Evolutionary conservation across 2,797 vertebrate species (phyloP).

Genomic region (Peromyscus nudipes): DNA sequence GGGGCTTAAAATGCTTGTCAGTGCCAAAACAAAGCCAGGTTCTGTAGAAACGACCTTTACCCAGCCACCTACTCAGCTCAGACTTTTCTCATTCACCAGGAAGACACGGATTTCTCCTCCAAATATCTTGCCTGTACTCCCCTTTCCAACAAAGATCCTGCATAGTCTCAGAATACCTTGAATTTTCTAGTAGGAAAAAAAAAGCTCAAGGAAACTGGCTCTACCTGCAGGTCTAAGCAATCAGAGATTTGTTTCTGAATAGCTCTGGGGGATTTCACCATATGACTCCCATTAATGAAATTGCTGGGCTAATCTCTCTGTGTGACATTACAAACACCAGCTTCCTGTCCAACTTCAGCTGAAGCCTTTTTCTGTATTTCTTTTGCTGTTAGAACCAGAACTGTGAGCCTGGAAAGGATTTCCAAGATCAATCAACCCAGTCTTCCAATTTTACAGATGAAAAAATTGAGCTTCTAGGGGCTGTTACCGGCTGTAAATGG

Average conservation of each 20-base stretch:
- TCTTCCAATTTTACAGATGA: constrained; percentile 70
- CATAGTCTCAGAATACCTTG: constrained; percentile 25
- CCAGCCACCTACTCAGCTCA: neutral
- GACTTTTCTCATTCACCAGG: constrained; percentile 11
- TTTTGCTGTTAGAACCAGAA: constrained; percentile 70
- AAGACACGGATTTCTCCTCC: constrained; percentile 3
- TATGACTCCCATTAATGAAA: constrained; percentile 81
- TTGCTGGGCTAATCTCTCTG: constrained; percentile 75
- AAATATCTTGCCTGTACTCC: neutral
- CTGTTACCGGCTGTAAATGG: constrained; percentile 10
- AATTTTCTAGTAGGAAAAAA: constrained; percentile 14
- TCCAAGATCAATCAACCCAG: constrained; percentile 67
- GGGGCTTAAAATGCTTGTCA: neutral
- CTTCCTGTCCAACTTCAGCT: constrained; percentile 69
- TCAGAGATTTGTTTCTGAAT: constrained; percentile 76
- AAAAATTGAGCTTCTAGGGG: constrained; percentile 54
- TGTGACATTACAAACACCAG: constrained; percentile 78
- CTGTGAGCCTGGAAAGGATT: constrained; percentile 75
- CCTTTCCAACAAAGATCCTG: neutral
- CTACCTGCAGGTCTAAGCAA: constrained; percentile 72
- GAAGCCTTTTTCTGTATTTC: constrained; percentile 66
- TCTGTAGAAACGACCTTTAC: neutral
- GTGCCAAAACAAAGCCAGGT: neutral
- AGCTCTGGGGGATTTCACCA: constrained; percentile 72
- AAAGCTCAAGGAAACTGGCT: constrained; percentile 42